These are phyloP conservation scores for Drosophila sordidula DNA, from an alignment of 2,888 invertebrate genomes.

Conservation along the genomic window DNA sequence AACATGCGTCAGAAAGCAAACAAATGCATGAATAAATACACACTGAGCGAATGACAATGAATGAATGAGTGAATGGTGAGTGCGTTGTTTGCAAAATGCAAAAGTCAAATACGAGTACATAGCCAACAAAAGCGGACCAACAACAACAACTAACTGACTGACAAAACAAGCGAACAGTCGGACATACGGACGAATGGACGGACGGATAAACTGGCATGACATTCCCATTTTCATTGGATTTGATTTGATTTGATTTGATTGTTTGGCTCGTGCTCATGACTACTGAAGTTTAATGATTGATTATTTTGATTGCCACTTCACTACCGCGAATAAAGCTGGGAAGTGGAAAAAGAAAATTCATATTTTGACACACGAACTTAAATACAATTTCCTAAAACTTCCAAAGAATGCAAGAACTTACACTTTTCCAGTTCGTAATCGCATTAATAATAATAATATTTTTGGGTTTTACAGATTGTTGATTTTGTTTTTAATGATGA, in stretches of 20 bases:
- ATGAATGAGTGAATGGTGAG: conserved; percentile 42
- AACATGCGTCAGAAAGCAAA: conserved; percentile 78
- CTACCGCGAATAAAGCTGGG: neutral
- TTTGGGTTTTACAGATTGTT: no score
- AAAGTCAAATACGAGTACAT: conserved; percentile 63
- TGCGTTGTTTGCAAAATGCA: conserved; percentile 64
- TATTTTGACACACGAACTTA: neutral
- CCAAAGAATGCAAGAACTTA: no score
- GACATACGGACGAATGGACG: neutral
- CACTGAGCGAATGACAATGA: conserved; percentile 61
- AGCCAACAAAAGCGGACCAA: conserved; percentile 21
- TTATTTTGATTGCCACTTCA: conserved; percentile 39
- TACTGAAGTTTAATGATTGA: conserved; percentile 69
- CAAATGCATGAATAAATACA: conserved; percentile 79
- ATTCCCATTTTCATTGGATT: conserved; percentile 30
- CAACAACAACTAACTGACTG: conserved; percentile 5
- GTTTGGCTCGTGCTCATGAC: conserved; percentile 30
- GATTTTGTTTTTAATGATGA: no score
- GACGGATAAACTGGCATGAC: conserved; percentile 6
- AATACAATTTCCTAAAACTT: neutral
- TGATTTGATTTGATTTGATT: conserved; percentile 66
- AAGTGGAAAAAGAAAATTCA: neutral
- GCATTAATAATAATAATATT: no score
- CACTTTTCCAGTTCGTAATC: no score
- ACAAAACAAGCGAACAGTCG: neutral